Percentiles rank a stretch among this genome's conserved stretches.
Evolutionary conservation across 2,888 invertebrate species (phyloP).

Genomic region (Harpalus rubripes): DNA sequence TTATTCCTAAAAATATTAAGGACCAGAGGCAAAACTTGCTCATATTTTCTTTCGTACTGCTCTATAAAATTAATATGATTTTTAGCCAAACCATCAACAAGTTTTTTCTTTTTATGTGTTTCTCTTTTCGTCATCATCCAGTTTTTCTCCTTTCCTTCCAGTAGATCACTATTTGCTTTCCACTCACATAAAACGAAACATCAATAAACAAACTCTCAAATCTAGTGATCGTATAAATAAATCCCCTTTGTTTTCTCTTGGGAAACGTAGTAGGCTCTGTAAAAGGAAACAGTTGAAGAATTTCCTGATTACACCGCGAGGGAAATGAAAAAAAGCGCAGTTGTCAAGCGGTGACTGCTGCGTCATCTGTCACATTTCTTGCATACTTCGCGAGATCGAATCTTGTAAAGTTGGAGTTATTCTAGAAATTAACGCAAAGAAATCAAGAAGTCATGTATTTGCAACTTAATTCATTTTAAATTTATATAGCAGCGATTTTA

Average conservation of each 20-base stretch:
- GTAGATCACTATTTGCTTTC: slow-evolving; percentile 11
- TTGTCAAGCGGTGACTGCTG: neutral
- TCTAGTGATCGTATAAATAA: slow-evolving; percentile 21
- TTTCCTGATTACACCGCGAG: slow-evolving; percentile 57
- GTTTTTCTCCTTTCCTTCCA: neutral
- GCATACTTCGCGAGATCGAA: neutral
- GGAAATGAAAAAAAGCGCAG: slow-evolving; percentile 31
- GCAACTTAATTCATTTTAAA: too few species aligned
- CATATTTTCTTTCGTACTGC: too few species aligned
- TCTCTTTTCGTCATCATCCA: neutral
- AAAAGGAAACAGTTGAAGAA: slow-evolving; percentile 58
- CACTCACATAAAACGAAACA: slow-evolving; percentile 21
- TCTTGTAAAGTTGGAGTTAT: neutral
- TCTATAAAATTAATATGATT: too few species aligned
- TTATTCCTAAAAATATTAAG: too few species aligned
- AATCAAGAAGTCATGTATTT: too few species aligned
- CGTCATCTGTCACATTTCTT: slow-evolving; percentile 35
- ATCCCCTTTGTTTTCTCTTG: slow-evolving; percentile 12
- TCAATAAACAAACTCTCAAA: slow-evolving; percentile 1
- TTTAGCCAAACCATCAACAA: too few species aligned
- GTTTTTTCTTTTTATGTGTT: too few species aligned
- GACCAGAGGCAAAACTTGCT: too few species aligned
- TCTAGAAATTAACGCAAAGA: neutral
- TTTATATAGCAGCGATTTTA: too few species aligned
- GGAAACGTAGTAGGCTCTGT: slow-evolving; percentile 41